phyloP scores from a whole-genome alignment of 2,113 vertebrate genomes.

The Turnix velox region DNA sequence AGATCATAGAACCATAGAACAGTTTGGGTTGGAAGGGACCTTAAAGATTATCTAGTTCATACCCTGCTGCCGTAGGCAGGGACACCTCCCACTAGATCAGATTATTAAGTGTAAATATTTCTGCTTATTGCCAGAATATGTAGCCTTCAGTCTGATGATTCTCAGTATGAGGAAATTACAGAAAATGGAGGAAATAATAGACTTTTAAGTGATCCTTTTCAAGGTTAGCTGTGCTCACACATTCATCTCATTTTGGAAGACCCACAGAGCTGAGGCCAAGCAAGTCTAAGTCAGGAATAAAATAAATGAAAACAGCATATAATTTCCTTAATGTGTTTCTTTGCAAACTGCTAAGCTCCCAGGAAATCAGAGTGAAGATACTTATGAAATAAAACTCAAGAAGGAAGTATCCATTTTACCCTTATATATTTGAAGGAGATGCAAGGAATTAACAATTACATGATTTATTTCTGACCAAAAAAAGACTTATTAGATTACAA shows the following conservation, averaged over 20 bases:
- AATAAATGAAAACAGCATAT: constrained; percentile 6
- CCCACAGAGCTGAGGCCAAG: not conserved
- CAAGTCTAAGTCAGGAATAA: not conserved
- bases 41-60: too few species aligned
- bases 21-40: too few species aligned
- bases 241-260: not conserved
- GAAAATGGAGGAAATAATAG: not conserved
- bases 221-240: not conserved
- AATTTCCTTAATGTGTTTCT: constrained; percentile 41
- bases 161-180: not conserved
- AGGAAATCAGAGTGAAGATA: constrained; percentile 9
- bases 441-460: not conserved
- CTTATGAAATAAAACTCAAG: not conserved
- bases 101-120: constrained; percentile 34
- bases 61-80: too few species aligned
- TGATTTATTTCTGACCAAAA: constrained; percentile 1
- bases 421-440: not conserved
- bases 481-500: not conserved
- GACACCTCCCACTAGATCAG: too few species aligned
- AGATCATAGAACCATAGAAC: too few species aligned
- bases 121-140: not conserved
- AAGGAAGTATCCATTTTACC: not conserved
- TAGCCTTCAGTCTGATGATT: not conserved
- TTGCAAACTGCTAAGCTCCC: not conserved
- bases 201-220: not conserved